phyloP scores from a whole-genome alignment of 1,140 invertebrate species.

The Doryteuthis pealeii region DNA sequence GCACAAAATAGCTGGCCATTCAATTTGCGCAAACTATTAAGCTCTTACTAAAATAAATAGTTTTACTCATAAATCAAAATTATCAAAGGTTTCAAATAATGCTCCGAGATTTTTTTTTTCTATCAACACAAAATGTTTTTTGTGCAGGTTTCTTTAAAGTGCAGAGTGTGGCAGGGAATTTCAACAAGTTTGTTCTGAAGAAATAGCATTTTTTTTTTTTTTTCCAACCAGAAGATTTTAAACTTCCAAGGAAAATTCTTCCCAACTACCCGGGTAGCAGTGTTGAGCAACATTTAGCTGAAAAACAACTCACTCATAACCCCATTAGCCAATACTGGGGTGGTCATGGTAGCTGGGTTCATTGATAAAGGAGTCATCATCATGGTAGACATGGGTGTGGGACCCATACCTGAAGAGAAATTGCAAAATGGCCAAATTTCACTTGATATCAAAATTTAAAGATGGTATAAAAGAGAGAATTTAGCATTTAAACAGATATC shows the following conservation, averaged over 20 bases:
- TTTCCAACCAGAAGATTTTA: too few species aligned
- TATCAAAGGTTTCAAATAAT: too few species aligned
- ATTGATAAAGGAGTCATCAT: constrained; percentile 29
- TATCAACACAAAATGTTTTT: too few species aligned
- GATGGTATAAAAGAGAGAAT: neutral
- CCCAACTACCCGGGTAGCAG: neutral
- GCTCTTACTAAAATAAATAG: too few species aligned
- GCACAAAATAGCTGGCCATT: too few species aligned
- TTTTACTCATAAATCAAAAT: too few species aligned
- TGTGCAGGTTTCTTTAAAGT: too few species aligned
- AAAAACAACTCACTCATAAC: constrained; percentile 5
- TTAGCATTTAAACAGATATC: neutral
- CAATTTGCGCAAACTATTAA: too few species aligned
- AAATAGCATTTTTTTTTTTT: too few species aligned
- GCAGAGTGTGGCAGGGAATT: too few species aligned
- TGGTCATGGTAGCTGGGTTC: constrained; percentile 6
- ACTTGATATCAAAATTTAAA: neutral
- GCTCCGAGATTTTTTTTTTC: too few species aligned
- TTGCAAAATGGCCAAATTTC: neutral
- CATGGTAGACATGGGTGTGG: constrained; percentile 22
- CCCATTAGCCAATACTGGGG: neutral
- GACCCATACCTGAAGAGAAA: constrained; percentile 17
- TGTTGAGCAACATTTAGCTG: constrained; percentile 4
- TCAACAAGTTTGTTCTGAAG: too few species aligned
- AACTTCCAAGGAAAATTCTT: neutral